These are phyloP conservation scores for Akabosia matsudoensis DNA, from an alignment of 1,140 invertebrate species.

Conservation along the genomic window DNA sequence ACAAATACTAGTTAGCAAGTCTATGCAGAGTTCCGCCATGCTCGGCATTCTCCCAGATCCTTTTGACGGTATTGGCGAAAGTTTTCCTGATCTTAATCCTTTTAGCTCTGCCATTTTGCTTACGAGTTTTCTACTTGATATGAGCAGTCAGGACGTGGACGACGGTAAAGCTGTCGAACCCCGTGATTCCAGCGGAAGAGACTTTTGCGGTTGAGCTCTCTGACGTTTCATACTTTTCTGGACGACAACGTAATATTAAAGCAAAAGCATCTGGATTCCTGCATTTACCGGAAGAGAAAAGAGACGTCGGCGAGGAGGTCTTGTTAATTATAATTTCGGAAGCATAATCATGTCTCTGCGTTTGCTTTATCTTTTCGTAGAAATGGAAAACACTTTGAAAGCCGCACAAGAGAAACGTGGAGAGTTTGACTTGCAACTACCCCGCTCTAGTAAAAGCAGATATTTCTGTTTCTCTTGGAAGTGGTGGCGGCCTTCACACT, in stretches of 20 bases:
- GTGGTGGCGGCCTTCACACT: too few species aligned
- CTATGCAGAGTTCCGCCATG: neutral
- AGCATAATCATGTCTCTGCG: too few species aligned
- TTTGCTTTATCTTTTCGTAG: too few species aligned
- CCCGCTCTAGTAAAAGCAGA: too few species aligned
- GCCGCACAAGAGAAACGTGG: too few species aligned
- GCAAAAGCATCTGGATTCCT: too few species aligned
- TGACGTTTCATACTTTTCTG: neutral
- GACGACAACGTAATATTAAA: too few species aligned
- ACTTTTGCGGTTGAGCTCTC: neutral
- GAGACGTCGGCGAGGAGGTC: neutral
- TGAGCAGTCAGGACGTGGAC: neutral
- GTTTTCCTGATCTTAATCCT: neutral
- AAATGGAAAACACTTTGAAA: too few species aligned
- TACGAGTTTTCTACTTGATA: neutral
- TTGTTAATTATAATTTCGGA: constrained; percentile 7
- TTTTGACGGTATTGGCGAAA: neutral
- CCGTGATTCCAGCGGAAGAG: neutral
- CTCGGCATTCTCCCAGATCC: neutral
- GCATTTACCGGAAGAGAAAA: neutral
- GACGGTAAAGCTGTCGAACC: neutral
- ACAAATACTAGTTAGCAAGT: neutral
- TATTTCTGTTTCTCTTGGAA: too few species aligned
- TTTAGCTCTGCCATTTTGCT: neutral
- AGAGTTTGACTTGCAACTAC: too few species aligned